phyloP scores from a whole-genome alignment of 2,797 vertebrate species.

The Acanthurus lineatus region DNA sequence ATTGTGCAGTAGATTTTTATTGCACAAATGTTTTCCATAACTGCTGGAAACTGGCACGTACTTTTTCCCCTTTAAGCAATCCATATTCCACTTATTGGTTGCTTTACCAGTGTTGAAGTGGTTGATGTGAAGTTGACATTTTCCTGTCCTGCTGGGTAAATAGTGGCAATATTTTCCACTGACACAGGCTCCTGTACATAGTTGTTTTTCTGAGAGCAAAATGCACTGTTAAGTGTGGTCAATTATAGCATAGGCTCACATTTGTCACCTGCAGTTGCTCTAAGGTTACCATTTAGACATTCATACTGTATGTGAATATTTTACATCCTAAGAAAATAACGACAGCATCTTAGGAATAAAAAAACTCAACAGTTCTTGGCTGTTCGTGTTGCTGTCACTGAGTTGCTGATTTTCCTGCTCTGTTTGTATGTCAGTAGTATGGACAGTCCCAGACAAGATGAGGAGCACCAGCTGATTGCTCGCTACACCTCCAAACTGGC shows the following conservation, averaged over 20 bases:
- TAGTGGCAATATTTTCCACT: too few relatives aligned
- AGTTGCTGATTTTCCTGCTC: not conserved
- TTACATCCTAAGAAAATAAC: not conserved
- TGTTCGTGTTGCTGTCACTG: not conserved
- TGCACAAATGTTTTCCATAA: not conserved
- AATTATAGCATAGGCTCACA: too few relatives aligned
- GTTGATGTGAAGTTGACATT: not conserved
- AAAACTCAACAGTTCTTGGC: not conserved
- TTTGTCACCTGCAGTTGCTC: too few relatives aligned
- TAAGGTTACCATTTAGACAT: not conserved
- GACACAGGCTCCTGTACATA: too few relatives aligned
- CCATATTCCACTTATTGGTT: not conserved
- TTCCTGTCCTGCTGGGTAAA: too few relatives aligned
- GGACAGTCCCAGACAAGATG: constrained; percentile 92
- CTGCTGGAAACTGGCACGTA: not conserved
- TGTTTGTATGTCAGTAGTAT: constrained; percentile 77
- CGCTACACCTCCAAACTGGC: constrained; percentile 93
- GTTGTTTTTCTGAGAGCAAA: too few relatives aligned
- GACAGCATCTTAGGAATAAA: too few relatives aligned
- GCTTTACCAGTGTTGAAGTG: not conserved
- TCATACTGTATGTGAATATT: not conserved
- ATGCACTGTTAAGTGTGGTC: too few relatives aligned
- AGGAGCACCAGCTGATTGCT: constrained; percentile 96
- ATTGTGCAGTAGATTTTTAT: not conserved
- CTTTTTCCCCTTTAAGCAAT: not conserved